Percentiles rank a stretch among this genome's conserved stretches.
These are phyloP conservation scores for Ommatoiulus sabulosus DNA, from an alignment of 2,888 invertebrate genomes.

Conservation along the genomic window DNA sequence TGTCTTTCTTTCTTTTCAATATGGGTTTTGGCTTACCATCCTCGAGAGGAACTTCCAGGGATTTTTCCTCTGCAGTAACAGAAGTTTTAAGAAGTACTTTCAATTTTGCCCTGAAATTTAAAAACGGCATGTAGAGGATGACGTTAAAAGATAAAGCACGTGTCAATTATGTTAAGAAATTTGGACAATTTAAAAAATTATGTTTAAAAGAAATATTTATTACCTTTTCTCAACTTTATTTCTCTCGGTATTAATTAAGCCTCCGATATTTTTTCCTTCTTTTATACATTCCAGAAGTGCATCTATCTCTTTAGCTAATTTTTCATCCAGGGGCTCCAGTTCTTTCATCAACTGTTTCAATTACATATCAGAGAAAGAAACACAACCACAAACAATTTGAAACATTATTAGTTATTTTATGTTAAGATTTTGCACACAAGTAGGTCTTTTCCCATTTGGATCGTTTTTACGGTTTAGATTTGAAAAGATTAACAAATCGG, in stretches of 20 bases:
- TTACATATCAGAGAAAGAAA: not conserved
- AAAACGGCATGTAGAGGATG: not conserved
- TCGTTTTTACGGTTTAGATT: too few relatives aligned
- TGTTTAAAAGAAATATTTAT: not conserved
- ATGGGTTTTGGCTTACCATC: not conserved
- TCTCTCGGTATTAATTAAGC: not conserved
- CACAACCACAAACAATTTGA: not conserved
- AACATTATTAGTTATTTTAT: not conserved
- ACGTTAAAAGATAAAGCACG: not conserved
- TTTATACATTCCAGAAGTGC: conserved; percentile 39
- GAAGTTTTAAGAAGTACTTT: not conserved
- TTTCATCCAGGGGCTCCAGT: conserved; percentile 76
- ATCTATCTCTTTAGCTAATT: conserved; percentile 51
- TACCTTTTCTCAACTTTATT: not conserved
- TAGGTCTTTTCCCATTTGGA: not conserved
- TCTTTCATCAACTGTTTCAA: conserved; percentile 78
- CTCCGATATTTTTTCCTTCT: not conserved
- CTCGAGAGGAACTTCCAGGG: not conserved
- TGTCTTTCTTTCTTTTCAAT: conserved; percentile 61
- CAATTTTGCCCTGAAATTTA: not conserved
- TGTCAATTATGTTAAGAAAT: not conserved
- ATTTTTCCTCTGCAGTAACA: not conserved
- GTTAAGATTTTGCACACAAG: not conserved
- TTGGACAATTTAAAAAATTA: not conserved
- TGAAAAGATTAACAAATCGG: too few relatives aligned